Evolutionary conservation across 2,113 vertebrate species (phyloP).

Genomic region (Pipra filicauda): DNA sequence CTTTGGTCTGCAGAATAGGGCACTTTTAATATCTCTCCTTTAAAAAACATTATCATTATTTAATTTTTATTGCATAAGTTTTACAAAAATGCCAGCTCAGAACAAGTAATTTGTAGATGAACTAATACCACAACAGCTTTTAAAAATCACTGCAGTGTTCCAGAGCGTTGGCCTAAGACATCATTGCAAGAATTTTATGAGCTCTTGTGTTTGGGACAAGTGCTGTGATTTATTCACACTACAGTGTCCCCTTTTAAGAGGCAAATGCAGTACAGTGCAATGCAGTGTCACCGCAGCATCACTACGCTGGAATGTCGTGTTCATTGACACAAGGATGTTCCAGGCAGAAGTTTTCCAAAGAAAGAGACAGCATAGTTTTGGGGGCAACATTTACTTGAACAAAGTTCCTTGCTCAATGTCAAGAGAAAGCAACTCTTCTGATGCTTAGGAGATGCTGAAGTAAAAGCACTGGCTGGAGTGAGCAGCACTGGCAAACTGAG

Average conservation of each 20-base stretch:
- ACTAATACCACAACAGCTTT: slow-evolving; percentile 12
- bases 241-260: neutral
- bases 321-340: neutral
- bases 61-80: slow-evolving; percentile 38
- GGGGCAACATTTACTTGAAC: neutral
- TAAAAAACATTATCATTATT: slow-evolving; percentile 41
- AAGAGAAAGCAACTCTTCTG: neutral
- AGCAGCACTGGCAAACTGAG: neutral
- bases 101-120: slow-evolving; percentile 19
- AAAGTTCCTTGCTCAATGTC: neutral
- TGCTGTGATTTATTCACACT: neutral
- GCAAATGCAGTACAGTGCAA: neutral
- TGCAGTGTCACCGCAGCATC: neutral
- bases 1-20: neutral
- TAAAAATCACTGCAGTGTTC: slow-evolving; percentile 22
- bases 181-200: neutral
- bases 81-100: neutral
- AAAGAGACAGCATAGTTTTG: neutral
- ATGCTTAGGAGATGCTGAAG: neutral
- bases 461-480: neutral
- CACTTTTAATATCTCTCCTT: slow-evolving; percentile 15
- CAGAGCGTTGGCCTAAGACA: slow-evolving; percentile 8
- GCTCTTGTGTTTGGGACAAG: neutral
- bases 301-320: neutral
- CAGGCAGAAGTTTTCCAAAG: neutral